Percentiles rank a stretch among this genome's conserved stretches.
Evolutionary conservation across 2,113 vertebrate species (phyloP).

Genomic region (Centrocercus urophasianus): DNA sequence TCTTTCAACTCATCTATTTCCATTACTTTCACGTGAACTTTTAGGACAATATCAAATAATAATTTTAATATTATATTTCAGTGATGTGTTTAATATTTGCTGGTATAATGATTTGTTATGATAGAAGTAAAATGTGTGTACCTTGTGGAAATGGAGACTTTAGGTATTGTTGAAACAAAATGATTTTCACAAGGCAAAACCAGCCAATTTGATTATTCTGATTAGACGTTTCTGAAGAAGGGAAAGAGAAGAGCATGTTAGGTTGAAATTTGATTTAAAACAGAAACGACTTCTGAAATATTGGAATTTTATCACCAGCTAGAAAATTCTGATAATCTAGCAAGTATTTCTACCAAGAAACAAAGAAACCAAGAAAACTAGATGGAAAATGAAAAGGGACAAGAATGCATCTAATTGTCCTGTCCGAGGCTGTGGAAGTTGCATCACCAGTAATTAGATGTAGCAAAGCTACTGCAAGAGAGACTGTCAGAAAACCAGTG

Average conservation of each 20-base stretch:
- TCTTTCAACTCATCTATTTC: not conserved
- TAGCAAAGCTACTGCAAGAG: not conserved
- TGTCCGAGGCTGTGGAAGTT: not conserved
- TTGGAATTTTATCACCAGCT: not conserved
- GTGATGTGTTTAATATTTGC: slow-evolving; percentile 10
- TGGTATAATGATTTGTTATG: not conserved
- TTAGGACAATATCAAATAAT: slow-evolving; percentile 7
- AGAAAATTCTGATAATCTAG: not conserved
- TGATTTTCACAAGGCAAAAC: not conserved
- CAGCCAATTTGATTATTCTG: not conserved
- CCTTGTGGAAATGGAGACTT: not conserved
- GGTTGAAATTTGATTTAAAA: not conserved
- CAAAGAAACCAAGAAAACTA: not conserved
- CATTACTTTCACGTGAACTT: slow-evolving; percentile 28
- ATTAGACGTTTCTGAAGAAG: not conserved
- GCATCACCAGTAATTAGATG: not conserved
- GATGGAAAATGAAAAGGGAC: not conserved
- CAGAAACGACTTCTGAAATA: not conserved
- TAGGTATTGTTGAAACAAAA: slow-evolving; percentile 4
- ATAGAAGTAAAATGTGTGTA: not conserved
- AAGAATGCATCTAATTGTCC: fast-evolving
- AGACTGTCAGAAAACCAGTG: not conserved
- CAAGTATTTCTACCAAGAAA: not conserved
- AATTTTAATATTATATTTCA: slow-evolving; percentile 22
- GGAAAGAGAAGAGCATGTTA: not conserved